Evolutionary conservation across 2,888 invertebrate species (phyloP).

Genomic region (Lycia hirtaria): DNA sequence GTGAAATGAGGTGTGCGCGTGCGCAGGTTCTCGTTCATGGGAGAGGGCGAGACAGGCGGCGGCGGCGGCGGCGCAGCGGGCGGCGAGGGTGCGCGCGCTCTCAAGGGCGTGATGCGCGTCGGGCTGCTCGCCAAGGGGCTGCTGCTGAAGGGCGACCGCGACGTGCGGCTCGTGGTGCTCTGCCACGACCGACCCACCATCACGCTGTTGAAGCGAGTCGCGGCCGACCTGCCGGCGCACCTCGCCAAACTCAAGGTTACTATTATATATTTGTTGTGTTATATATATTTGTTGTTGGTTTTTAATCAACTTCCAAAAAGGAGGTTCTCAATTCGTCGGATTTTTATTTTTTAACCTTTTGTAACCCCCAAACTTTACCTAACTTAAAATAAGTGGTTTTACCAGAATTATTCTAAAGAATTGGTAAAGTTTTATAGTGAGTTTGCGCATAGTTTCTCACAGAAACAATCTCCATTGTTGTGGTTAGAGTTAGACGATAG

Average conservation of each 20-base stretch:
- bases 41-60: conserved; percentile 63
- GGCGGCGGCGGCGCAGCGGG: conserved; percentile 52
- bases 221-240: conserved; percentile 89
- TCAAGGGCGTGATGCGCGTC: conserved; percentile 98
- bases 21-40: conserved; percentile 73
- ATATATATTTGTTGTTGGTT: too few relatives aligned
- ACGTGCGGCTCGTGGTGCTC: conserved; percentile 96
- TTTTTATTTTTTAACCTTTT: too few relatives aligned
- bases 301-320: too few relatives aligned
- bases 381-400: too few relatives aligned
- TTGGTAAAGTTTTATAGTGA: too few relatives aligned
- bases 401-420: too few relatives aligned
- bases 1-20: too few relatives aligned
- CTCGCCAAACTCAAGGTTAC: conserved; percentile 48
- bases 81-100: conserved; percentile 86
- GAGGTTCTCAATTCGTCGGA: too few relatives aligned
- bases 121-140: conserved; percentile 92
- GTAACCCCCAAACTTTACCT: too few relatives aligned
- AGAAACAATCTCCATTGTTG: too few relatives aligned
- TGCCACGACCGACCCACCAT: conserved; percentile 97
- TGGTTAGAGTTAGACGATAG: too few relatives aligned
- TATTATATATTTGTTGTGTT: background rate
- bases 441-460: too few relatives aligned
- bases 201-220: conserved; percentile 94
- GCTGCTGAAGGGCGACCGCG: conserved; percentile 94